Evolutionary conservation across 2,113 vertebrate genomes (phyloP).

Genomic region (Sus scrofa): DNA sequence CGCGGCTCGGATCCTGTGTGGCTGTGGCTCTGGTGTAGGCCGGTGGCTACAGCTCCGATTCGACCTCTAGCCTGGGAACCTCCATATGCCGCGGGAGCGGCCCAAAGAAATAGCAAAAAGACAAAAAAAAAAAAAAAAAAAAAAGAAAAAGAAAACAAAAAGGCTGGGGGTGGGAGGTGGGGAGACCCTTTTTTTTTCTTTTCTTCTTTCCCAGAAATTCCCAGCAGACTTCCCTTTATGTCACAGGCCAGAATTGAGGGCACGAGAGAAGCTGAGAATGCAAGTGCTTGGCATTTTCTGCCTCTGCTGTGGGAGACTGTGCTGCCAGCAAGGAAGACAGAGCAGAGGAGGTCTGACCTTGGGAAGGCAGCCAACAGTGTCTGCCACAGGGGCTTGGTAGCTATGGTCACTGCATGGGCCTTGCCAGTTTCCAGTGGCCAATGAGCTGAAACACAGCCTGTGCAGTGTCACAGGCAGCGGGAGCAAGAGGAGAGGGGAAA

Average conservation of each 20-base stretch:
- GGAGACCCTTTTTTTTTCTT: not conserved
- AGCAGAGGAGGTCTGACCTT: not conserved
- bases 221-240: not conserved
- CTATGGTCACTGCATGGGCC: not conserved
- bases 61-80: no score
- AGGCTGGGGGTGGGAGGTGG: not conserved
- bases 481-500: not conserved
- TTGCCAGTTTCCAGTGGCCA: not conserved
- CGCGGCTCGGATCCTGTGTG: no score
- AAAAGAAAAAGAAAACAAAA: no score
- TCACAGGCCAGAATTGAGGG: not conserved
- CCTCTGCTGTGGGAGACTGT: not conserved
- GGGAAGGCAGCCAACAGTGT: not conserved
- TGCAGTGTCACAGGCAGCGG: not conserved
- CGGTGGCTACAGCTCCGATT: no score
- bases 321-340: not conserved
- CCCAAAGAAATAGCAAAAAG: no score
- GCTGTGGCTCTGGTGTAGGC: no score
- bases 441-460: not conserved
- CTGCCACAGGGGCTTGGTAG: not conserved
- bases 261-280: not conserved
- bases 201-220: conserved; percentile 55
- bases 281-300: not conserved
- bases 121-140: no score
- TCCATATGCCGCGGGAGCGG: no score